Evolutionary conservation across 2,113 vertebrate genomes (phyloP).

Genomic region (Cyprinodon brontotheroides): DNA sequence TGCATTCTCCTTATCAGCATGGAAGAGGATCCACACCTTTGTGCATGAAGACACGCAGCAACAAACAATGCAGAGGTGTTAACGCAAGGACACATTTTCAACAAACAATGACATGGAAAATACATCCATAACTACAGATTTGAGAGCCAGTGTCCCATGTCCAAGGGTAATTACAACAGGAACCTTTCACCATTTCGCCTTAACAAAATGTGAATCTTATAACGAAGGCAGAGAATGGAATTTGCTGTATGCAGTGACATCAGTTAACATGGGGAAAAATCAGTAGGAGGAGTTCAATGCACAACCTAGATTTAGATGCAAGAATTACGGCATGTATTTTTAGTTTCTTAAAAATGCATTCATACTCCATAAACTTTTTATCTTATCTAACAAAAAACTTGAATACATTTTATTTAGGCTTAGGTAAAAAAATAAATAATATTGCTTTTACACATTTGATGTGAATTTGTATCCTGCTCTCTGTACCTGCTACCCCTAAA

Average conservation of each 20-base stretch:
- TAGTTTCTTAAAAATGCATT: no score
- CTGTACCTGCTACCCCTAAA: no score
- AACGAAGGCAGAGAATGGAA: conserved; percentile 27
- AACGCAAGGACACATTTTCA: conserved; percentile 17
- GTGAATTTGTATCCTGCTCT: no score
- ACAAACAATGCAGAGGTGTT: conserved; percentile 13
- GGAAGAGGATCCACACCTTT: conserved; percentile 1
- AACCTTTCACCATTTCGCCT: conserved; percentile 62
- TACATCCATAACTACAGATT: conserved; percentile 38
- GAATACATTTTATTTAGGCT: no score
- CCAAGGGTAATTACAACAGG: conserved; percentile 46
- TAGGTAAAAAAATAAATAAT: no score
- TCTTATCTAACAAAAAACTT: no score
- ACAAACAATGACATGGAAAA: conserved; percentile 27
- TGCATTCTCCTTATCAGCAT: conserved; percentile 14
- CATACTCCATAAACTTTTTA: no score
- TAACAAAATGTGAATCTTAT: conserved; percentile 55
- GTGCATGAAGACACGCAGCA: neutral
- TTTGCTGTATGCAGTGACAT: conserved; percentile 24
- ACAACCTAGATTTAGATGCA: neutral
- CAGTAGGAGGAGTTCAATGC: conserved; percentile 1
- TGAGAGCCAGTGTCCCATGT: conserved; percentile 48
- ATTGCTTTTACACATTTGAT: no score
- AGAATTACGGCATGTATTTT: neutral
- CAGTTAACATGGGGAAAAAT: conserved; percentile 20